These are phyloP conservation scores for Diachasma alloeum DNA, from an alignment of 1,140 invertebrate species.

Conservation along the genomic window DNA sequence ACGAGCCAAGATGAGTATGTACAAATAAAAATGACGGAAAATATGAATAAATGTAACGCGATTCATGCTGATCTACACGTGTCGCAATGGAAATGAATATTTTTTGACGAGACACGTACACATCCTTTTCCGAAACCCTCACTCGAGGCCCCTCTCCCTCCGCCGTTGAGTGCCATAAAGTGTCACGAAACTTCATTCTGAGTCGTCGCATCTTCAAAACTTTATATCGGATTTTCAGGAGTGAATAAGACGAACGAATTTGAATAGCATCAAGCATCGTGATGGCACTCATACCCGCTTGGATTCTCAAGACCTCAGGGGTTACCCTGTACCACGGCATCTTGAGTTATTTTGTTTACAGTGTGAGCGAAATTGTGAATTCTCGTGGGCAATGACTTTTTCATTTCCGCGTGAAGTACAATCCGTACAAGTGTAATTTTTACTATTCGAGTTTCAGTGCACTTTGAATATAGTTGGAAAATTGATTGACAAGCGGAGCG, in stretches of 20 bases:
- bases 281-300: not conserved
- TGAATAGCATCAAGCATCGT: slow-evolving; percentile 1
- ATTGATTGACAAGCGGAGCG: not conserved
- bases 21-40: not conserved
- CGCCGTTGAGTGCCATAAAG: not conserved
- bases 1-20: not conserved
- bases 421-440: not conserved
- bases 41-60: not conserved
- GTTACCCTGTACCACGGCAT: not conserved
- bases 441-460: not conserved
- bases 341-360: not conserved
- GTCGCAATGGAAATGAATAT: not conserved
- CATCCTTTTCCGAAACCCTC: not conserved
- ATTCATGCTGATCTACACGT: not conserved
- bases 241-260: slow-evolving; percentile 7
- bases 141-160: too few relatives aligned
- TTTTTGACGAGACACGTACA: not conserved
- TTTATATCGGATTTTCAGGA: slow-evolving; percentile 1
- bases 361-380: not conserved
- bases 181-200: not conserved
- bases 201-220: not conserved
- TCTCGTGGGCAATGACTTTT: not conserved
- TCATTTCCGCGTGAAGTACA: not conserved
- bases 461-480: too few relatives aligned
- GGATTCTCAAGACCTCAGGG: not conserved